Base-by-base conservation (phyloP, 2,113 vertebrate species). In the Oncorhynchus mykiss region DNA sequence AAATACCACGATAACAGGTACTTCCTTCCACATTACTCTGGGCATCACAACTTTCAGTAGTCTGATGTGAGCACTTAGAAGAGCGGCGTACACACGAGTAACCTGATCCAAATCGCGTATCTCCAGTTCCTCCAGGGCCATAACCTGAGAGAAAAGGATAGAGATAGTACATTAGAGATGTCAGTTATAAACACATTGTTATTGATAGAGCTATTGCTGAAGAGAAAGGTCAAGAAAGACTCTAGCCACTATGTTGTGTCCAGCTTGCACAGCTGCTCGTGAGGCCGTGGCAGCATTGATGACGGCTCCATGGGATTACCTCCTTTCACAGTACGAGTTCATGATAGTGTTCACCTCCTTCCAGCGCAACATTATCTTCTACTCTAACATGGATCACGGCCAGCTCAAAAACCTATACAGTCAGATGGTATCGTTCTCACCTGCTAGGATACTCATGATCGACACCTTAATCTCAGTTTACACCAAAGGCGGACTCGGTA, bases 201-300 rank as follows among this genome's bases (percentile, higher is more conserved):
- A 31, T 31, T 31, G 29, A 31, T 5, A 5, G 29, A 0, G 4
- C 29, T 0, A 31, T 31, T 0, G 29, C 0, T 4, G 29, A 5
- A 31, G 29, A n/a, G n/a, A n/a, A n/a, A n/a, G n/a, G n/a, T n/a
- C n/a, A n/a, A n/a, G n/a, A n/a, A n/a, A n/a, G n/a, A n/a, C n/a
- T n/a, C n/a, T n/a, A n/a, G n/a, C n/a, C n/a, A n/a, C n/a, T n/a
- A n/a, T n/a, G n/a, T n/a, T n/a, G n/a, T 27, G 27, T 27, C 27
- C 27, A 0, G 0, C 27, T 27, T 27, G 27, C 0, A 27, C 0
- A 27, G 2, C 0, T 27, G 27, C 27, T 27, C 27, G 27, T 0
- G 29, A 31, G 29, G 29, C 29, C 0, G 29, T 31, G 0, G 29
- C 29, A 31, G 29, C 29, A 1, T n/a, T 60, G 57, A 0, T 60